Base-by-base conservation (phyloP, 2,888 invertebrate species). In the Galeopsomyia nigrocyanea region DNA sequence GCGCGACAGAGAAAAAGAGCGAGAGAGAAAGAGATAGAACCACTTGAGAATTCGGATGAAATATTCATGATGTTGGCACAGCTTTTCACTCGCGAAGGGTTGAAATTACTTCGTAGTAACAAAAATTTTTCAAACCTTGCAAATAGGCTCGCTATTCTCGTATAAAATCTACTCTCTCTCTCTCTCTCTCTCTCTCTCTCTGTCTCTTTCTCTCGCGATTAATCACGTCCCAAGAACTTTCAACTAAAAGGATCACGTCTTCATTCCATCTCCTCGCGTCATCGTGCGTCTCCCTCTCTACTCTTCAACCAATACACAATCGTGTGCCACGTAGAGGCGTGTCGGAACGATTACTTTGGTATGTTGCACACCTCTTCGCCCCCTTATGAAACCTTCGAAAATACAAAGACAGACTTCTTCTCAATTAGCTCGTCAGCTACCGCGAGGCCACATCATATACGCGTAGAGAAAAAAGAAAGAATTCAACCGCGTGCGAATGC, bases 341-440 rank as follows among this genome's bases (percentile, higher is more conserved):
- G 47, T 57, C 68, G 31, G 58, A 62, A 10, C 60, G 60, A 67
- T 51, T 60, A 67, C 60, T 19, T 22, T 17, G 64, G 64, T 64
- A 64, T 39, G 63, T 51, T 26, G 21, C 50, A 10, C 13, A 63
- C 13, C 63, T 63, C 22, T 22, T 47, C n/a, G 14, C 51, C 31
- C 39, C 39, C 26, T 26, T 26, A 26, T 31, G 3, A 7, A 7
- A 1, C 39, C 13, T 39, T 39, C 39, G 7, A 39, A 39, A 39
- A 39, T 39, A 39, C 1, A 39, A 39, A 39, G 39, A 39, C 79
- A 80, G 81, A 77, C 79, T 78, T 22, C 55, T 77, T 80, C 80
- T 84, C 82, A 83, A 85, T 85, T 84, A 83, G 82, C 82, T 81
- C 83, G 83, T 84, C 84, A 81, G 84, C 85, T 85, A 85, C 85